Evolutionary conservation across 2,888 invertebrate genomes (phyloP).

Genomic region (Syritta pipiens): DNA sequence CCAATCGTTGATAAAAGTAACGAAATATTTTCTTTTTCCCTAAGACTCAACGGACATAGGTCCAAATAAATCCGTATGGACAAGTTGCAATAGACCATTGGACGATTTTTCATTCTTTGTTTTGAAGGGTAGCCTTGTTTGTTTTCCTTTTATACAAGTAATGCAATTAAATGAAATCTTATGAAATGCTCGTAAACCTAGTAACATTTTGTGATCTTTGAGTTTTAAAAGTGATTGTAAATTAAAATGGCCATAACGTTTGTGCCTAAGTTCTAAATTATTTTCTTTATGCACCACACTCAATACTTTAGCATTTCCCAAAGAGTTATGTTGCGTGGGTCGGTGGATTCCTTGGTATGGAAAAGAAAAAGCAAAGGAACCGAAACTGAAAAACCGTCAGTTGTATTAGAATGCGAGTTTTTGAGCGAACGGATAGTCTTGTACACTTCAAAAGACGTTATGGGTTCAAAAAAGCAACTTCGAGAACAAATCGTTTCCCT

Average conservation of each 20-base stretch:
- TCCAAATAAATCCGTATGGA: slow-evolving; percentile 59
- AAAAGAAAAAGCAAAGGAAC: no score
- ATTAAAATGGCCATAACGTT: slow-evolving; percentile 35
- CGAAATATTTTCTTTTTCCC: slow-evolving; percentile 53
- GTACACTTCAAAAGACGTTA: no score
- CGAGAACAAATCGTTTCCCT: no score
- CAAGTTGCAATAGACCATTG: slow-evolving; percentile 29
- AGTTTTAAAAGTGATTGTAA: slow-evolving; percentile 16
- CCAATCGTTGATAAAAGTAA: slow-evolving; percentile 48
- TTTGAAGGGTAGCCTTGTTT: slow-evolving; percentile 13
- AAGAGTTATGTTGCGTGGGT: no score
- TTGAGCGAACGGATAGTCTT: no score
- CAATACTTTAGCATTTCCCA: no score
- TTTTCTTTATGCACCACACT: no score
- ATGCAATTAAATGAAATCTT: slow-evolving; percentile 18
- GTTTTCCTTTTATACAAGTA: slow-evolving; percentile 31
- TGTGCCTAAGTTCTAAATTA: slow-evolving; percentile 34
- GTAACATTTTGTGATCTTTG: slow-evolving; percentile 23
- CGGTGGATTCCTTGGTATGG: no score
- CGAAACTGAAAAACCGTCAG: no score
- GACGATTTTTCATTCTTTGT: slow-evolving; percentile 21
- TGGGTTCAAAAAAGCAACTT: no score
- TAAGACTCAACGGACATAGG: slow-evolving; percentile 48
- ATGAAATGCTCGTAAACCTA: slow-evolving; percentile 27
- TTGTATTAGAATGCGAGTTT: no score